Evolutionary conservation across 2,113 vertebrate genomes (phyloP), one percentile per base, ranked within the genome.

Genomic region (Ornithorhynchus anatinus): DNA sequence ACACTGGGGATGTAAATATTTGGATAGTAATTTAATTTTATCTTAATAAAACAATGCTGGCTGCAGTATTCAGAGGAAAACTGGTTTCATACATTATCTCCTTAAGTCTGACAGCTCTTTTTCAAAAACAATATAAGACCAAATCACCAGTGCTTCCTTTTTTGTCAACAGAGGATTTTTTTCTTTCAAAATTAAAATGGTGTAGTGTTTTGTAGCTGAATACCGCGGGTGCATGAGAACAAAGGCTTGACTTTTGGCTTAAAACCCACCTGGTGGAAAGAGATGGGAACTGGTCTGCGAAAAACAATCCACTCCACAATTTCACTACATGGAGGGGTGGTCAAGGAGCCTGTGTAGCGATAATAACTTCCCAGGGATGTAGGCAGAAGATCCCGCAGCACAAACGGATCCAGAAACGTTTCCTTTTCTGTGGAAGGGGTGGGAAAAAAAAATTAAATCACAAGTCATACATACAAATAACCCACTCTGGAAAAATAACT

Each of bases 241-340:
- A 19, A 5, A 44, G 45, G 10, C 40, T 38, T 32, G 17, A 5
- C 1, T 10, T n/a, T 16, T 8, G 50, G 45, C 66, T 48, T 20
- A 17, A 59, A 13, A 84, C 77, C 17, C 67, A 99, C 97, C 96
- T 99, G 97, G 69, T 94, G 96, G 84, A 96, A 96, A 59, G 97
- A 99, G 81, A 99, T 94, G 53, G 93, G 95, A 53, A 99, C 94
- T 0, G 97, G 97, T 40, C 90, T 93, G 75, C 92, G 94, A 89
- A 99, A 98, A 82, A 99, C 65, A 5, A 99, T 96, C 97, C 97
- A 99, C 79, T 99, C 97, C 76, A 99, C 97, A 2, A 97, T 95
- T 81, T 98, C 96, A 1, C 96, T 99, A 74, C 97, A 99, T 0
- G 97, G 97, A 1, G 97, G 97, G 0, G 97, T 99, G 14, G 97